Conservation (phyloP, 2,113 vertebrate species). For the Chinchilla lanigera region DNA sequence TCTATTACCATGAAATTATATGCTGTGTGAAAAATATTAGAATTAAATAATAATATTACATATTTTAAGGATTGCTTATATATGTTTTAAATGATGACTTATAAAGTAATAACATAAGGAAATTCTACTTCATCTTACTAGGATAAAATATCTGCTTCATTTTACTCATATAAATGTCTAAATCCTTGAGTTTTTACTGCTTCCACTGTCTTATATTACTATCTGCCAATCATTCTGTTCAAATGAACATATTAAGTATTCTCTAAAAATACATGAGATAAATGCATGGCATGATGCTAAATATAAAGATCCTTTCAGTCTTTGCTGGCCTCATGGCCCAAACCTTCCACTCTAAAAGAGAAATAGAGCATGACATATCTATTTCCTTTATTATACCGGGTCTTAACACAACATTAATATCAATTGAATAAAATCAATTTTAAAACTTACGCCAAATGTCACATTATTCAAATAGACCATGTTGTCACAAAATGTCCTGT, state of each 20-base stretch:
- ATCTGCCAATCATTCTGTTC: constrained; percentile 33
- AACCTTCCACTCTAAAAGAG: constrained; percentile 45
- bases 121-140: neutral
- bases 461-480: constrained; percentile 68
- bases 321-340: neutral
- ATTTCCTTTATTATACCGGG: constrained; percentile 71
- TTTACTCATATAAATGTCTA: neutral
- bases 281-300: neutral
- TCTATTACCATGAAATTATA: neutral
- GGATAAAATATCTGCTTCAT: neutral
- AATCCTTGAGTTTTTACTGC: neutral
- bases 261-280: neutral
- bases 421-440: constrained; percentile 74
- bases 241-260: neutral
- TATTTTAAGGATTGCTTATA: neutral
- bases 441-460: constrained; percentile 69
- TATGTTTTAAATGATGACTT: neutral
- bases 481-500: constrained; percentile 62
- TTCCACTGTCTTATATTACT: neutral
- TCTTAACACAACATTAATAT: constrained; percentile 76
- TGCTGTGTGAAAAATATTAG: neutral
- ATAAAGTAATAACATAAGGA: neutral
- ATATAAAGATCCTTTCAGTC: neutral
- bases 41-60: neutral
- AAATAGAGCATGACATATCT: constrained; percentile 12